Conservation (phyloP, 2,797 vertebrate genomes). For the Rhinatrema bivittatum region DNA sequence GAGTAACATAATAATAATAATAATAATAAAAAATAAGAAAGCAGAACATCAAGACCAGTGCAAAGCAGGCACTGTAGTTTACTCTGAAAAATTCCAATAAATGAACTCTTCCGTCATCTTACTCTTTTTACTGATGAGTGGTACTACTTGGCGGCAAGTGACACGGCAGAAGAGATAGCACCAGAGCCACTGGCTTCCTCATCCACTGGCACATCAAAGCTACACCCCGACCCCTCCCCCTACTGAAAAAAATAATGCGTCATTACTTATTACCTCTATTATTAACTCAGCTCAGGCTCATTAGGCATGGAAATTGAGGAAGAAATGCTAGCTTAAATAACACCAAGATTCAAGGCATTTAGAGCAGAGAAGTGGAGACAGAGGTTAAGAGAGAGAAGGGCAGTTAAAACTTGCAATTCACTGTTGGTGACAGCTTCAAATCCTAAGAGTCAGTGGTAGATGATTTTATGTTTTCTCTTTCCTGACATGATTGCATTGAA, state of each 20-base stretch:
- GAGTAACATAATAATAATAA: no score
- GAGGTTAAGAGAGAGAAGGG: conserved; percentile 9
- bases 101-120: conserved; percentile 99
- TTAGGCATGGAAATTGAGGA: conserved; percentile 96
- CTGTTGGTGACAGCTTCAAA: conserved; percentile 48
- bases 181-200: conserved; percentile 79
- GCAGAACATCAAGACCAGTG: conserved; percentile 31
- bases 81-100: conserved; percentile 95
- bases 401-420: conserved; percentile 48
- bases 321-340: conserved; percentile 44
- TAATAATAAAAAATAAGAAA: no score
- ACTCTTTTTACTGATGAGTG: conserved; percentile 97
- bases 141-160: conserved; percentile 85
- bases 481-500: conserved; percentile 44
- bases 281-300: conserved; percentile 98
- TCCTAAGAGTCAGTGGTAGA: conserved; percentile 43
- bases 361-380: conserved; percentile 2
- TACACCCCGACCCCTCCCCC: no score
- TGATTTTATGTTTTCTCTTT: conserved; percentile 64
- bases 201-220: conserved; percentile 52
- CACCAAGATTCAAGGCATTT: conserved; percentile 23
- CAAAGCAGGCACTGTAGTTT: conserved; percentile 66
- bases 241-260: conserved; percentile 86
- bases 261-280: conserved; percentile 98
- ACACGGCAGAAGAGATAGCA: conserved; percentile 89